A percentile compares a stretch with the other conserved stretches of the same genome.
Conservation (phyloP, 2,113 vertebrate genomes). For the Siniperca chuatsi region DNA sequence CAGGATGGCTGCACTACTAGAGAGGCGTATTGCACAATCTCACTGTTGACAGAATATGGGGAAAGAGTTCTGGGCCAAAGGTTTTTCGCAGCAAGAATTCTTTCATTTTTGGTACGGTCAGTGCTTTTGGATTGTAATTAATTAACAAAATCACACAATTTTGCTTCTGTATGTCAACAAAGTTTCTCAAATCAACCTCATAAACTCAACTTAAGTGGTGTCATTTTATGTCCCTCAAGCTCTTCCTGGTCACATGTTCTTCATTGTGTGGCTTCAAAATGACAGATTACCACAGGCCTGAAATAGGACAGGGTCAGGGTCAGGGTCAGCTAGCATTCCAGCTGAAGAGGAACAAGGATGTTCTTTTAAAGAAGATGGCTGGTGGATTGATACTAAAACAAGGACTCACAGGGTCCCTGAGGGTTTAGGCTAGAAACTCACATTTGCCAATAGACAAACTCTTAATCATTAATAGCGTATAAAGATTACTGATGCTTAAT, state of each 20-base stretch:
- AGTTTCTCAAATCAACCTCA: background rate
- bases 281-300: slow-evolving; percentile 4
- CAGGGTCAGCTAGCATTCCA: slow-evolving; percentile 19
- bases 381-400: slow-evolving; percentile 14
- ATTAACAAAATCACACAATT: background rate
- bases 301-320: slow-evolving; percentile 29
- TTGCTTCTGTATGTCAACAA: background rate
- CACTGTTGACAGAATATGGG: slow-evolving; percentile 55
- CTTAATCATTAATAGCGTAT: background rate
- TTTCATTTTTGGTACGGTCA: background rate
- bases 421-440: background rate
- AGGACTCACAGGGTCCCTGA: background rate
- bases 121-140: background rate
- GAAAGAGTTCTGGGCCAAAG: slow-evolving; percentile 49
- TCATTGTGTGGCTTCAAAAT: slow-evolving; percentile 38
- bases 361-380: background rate
- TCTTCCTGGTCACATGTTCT: slow-evolving; percentile 5
- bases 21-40: slow-evolving; percentile 61
- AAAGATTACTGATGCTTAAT: background rate
- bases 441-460: background rate
- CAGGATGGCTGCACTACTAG: slow-evolving; percentile 55
- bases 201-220: background rate
- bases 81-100: slow-evolving; percentile 5
- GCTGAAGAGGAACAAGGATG: background rate
- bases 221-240: background rate